Evolutionary conservation across 2,888 invertebrate genomes (phyloP), one percentile per base, ranked within the genome.

Genomic region (Palloptera scutellata): DNA sequence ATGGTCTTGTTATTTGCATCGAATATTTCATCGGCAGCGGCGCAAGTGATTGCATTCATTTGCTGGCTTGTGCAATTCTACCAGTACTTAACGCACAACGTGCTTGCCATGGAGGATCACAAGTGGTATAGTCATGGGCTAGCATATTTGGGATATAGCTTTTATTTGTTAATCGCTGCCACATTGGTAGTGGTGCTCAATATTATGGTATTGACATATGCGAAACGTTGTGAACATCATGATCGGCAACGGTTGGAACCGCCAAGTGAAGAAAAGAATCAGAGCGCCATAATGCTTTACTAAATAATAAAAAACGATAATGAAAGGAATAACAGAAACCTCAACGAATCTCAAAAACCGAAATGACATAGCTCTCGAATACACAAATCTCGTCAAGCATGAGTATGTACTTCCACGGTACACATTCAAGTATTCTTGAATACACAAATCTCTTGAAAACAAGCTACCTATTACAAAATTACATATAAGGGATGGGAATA

Each of bases 21-120:
- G 10, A 85, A 85, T 71, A 77, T 82, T 12, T 78, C 82, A 1
- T 79, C 85, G 91, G 96, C 93, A 73, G 79, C 92, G 40, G 90
- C 92, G 77, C 91, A 92, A 79, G 81, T 93, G 42, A 88, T 91
- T 30, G 93, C 93, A 12, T 89, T 93, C 72, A 87, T 91, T 41
- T 90, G 94, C 67, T 97, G 95, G 95, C 86, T 93, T 72, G 90
- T 91, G 41, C 93, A 96, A 85, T 97, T 91, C 86, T 92, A 91
- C 83, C 86, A 91, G 57, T 91, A 92, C 81, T 87, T 96, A 62
- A 92, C 91, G 78, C 88, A 91, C 79, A 96, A 95, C 82, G 93
- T 96, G 1, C 87, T 97, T 85, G 89, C 92, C 0, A 88, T 89
- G 60, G 92, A 93, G 77, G 95, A 96, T 79, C 91, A 91, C 75